phyloP scores from a whole-genome alignment of 1,140 invertebrate species.

The Idris sp. region DNA sequence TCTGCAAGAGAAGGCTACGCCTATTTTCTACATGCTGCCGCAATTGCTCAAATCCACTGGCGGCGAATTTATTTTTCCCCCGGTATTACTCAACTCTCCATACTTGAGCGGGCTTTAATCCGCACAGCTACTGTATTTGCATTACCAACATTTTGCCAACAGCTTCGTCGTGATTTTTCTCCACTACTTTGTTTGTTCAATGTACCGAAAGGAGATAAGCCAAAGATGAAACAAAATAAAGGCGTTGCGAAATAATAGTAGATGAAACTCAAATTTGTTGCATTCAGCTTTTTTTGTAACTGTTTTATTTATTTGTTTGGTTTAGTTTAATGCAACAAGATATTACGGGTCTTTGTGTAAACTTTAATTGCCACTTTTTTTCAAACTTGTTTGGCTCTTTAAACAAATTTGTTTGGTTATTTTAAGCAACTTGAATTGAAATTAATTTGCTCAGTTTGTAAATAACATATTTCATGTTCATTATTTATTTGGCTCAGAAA shows the following conservation, averaged over 20 bases:
- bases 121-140: conserved; percentile 43
- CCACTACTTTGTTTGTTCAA: conserved; percentile 41
- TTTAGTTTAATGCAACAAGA: conserved; percentile 17
- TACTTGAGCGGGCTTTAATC: conserved; percentile 39
- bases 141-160: conserved; percentile 47
- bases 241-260: conserved; percentile 28
- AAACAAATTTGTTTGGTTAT: no score
- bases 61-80: conserved; percentile 31
- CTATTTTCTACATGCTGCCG: no score
- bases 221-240: conserved; percentile 45
- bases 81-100: conserved; percentile 27
- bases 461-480: no score
- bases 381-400: no score
- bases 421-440: no score
- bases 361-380: background rate
- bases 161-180: conserved; percentile 48
- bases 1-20: no score
- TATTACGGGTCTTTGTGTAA: conserved; percentile 10
- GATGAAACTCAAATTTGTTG: conserved; percentile 35
- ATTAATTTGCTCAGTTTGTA: no score
- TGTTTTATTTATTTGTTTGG: background rate
- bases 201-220: conserved; percentile 56
- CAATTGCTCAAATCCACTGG: conserved; percentile 30
- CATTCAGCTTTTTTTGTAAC: no score
- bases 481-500: no score